A percentile compares a stretch with the other conserved stretches of the same genome.
Conservation (phyloP, 2,888 invertebrate species). For the Spilarctia lutea region DNA sequence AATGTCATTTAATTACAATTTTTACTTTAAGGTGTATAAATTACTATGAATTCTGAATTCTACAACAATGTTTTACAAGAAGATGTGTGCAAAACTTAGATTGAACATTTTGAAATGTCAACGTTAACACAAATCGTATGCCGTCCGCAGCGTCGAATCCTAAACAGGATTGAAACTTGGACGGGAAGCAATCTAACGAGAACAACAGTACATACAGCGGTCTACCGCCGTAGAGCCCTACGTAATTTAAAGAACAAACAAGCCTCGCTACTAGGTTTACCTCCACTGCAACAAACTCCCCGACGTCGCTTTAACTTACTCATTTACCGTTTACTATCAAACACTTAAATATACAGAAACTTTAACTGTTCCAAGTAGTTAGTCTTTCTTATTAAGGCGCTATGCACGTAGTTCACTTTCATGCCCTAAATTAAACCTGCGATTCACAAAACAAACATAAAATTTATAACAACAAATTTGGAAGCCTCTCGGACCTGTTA, state of each 20-base stretch:
- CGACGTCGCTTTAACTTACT: conserved; percentile 64
- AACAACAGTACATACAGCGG: conserved; percentile 65
- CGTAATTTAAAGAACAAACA: conserved; percentile 79
- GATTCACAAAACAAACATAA: conserved; percentile 53
- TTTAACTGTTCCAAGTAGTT: conserved; percentile 22
- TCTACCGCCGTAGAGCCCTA: conserved; percentile 63
- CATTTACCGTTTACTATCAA: conserved; percentile 62
- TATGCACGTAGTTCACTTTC: conserved; percentile 6
- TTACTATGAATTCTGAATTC: background rate
- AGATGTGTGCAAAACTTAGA: conserved; percentile 9
- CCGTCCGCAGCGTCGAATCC: conserved; percentile 60
- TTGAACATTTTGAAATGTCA: conserved; percentile 27
- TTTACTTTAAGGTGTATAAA: background rate
- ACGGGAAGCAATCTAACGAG: conserved; percentile 68
- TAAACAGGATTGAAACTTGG: conserved; percentile 74
- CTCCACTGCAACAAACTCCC: conserved; percentile 70
- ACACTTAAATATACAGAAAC: conserved; percentile 24
- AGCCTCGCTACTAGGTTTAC: conserved; percentile 62
- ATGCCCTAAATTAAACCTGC: conserved; percentile 48
- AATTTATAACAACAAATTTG: conserved; percentile 49
- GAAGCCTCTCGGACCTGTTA: conserved; percentile 55
- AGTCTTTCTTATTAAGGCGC: conserved; percentile 38
- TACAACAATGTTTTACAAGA: background rate
- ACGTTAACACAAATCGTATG: conserved; percentile 59
- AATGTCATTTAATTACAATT: background rate